Conservation (phyloP, 2,797 vertebrate genomes). For the Numenius phaeopus region DNA sequence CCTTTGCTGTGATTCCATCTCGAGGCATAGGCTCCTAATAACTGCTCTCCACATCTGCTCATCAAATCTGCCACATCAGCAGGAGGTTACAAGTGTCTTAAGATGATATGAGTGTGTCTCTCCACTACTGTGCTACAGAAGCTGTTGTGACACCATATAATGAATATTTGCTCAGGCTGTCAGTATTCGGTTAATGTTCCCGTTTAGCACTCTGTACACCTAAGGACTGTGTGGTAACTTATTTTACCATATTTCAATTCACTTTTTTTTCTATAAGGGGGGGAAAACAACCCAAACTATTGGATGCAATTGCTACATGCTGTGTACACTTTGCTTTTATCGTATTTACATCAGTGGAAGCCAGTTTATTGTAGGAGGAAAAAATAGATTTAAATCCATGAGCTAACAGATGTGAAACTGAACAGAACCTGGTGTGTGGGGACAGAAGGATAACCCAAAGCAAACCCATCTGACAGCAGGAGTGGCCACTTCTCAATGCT, state of each 20-base stretch:
- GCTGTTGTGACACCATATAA: background rate
- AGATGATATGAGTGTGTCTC: background rate
- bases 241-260: background rate
- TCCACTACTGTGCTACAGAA: background rate
- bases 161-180: background rate
- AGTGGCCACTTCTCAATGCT: background rate
- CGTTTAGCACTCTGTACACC: background rate
- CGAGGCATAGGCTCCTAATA: background rate
- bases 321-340: background rate
- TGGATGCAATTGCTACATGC: background rate
- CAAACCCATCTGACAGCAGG: background rate
- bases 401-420: rapidly evolving
- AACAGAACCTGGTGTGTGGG: background rate
- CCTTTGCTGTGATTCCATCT: background rate
- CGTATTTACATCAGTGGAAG: background rate
- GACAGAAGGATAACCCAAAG: background rate
- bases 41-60: background rate
- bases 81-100: background rate
- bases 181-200: background rate
- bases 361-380: background rate
- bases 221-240: background rate
- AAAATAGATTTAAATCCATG: background rate
- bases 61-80: background rate
- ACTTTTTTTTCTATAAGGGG: background rate
- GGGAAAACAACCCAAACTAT: rapidly evolving